phyloP scores from a whole-genome alignment of 2,888 invertebrate genomes.

The Cosmopolites sordidus region DNA sequence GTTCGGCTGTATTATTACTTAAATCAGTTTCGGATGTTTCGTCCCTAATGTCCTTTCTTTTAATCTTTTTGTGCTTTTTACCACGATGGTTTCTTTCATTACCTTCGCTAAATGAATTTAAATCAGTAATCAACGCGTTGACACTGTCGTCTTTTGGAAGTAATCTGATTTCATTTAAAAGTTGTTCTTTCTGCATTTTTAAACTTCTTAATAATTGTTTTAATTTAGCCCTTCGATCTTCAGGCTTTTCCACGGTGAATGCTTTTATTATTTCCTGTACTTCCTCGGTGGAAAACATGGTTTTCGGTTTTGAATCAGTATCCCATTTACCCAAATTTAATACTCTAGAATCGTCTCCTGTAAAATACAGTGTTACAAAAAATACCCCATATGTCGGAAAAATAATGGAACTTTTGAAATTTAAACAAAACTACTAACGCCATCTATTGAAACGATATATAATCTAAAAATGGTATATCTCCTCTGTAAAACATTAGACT shows the following conservation, averaged over 20 bases:
- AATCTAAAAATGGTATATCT: background rate
- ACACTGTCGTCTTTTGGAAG: conserved; percentile 40
- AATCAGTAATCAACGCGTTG: conserved; percentile 31
- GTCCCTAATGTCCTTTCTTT: conserved; percentile 19
- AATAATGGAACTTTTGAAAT: no score
- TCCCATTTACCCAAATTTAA: conserved; percentile 31
- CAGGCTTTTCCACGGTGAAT: conserved; percentile 30
- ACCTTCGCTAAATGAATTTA: conserved; percentile 29
- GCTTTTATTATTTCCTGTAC: conserved; percentile 34
- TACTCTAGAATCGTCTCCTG: conserved; percentile 20
- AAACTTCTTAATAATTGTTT: conserved; percentile 42
- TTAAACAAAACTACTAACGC: no score
- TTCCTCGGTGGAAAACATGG: conserved; percentile 35
- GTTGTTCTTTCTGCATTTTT: conserved; percentile 43
- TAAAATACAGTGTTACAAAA: background rate
- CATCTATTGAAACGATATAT: no score
- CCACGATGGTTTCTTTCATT: conserved; percentile 14
- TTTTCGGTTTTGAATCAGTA: conserved; percentile 27
- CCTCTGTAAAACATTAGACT: no score
- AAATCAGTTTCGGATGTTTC: conserved; percentile 17
- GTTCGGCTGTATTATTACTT: conserved; percentile 6
- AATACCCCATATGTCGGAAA: no score
- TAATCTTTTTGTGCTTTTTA: conserved; percentile 12
- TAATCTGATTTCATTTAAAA: conserved; percentile 41
- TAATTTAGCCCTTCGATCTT: conserved; percentile 36